These are phyloP conservation scores for Ploceus nigricollis DNA, from an alignment of 2,113 vertebrate genomes.

Conservation along the genomic window DNA sequence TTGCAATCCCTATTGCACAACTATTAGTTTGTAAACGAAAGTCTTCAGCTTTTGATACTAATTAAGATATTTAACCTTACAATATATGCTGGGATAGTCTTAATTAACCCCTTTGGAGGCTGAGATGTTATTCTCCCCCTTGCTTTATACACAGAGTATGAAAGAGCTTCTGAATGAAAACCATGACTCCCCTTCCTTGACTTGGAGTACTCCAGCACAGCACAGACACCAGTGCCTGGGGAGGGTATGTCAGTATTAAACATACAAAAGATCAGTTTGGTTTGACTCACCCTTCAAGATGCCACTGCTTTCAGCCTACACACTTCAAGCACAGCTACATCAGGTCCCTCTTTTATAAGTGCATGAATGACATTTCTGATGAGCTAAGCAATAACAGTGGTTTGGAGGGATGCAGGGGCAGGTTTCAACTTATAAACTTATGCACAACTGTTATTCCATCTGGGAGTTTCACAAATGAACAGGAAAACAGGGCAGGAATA, in stretches of 20 bases:
- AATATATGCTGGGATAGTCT: not conserved
- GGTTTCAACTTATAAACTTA: not conserved
- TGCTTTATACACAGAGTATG: not conserved
- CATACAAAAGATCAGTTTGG: not conserved
- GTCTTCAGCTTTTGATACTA: not conserved
- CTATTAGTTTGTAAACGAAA: not conserved
- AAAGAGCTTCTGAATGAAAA: not conserved
- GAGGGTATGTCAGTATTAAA: not conserved
- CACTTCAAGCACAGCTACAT: not conserved
- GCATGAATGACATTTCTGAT: not conserved
- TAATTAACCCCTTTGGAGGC: accelerated
- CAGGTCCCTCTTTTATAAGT: not conserved
- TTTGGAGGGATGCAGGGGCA: not conserved
- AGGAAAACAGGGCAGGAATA: not conserved
- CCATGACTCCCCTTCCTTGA: not conserved
- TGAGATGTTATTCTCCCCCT: accelerated
- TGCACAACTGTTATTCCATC: not conserved
- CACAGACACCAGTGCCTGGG: not conserved
- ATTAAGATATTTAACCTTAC: not conserved
- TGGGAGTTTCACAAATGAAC: not conserved
- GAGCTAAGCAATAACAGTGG: not conserved
- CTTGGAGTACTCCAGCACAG: not conserved
- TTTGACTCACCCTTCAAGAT: not conserved
- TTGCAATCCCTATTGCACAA: not conserved
- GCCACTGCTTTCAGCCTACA: not conserved